Evolutionary conservation across 2,888 invertebrate species (phyloP).

Genomic region (Acrobasis consociella): DNA sequence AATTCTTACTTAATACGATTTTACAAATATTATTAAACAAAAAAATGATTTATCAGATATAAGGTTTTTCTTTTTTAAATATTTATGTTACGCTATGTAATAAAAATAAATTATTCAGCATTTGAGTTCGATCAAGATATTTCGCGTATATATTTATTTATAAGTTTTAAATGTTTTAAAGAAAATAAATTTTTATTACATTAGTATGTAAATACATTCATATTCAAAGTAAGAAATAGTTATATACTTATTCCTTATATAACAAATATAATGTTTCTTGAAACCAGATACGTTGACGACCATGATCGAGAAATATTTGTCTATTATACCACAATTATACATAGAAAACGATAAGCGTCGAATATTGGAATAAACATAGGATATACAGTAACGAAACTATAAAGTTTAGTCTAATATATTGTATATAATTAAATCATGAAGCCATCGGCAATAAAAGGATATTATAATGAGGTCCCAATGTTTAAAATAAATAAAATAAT

Average conservation of each 20-base stretch:
- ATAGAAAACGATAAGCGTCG: conserved; percentile 49
- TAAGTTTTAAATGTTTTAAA: no score
- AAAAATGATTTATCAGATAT: no score
- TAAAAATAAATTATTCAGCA: no score
- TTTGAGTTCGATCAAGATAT: no score
- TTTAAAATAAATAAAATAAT: neutral
- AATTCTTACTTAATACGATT: no score
- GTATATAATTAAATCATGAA: conserved; percentile 5
- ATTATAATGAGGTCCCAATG: neutral
- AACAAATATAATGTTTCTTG: conserved; percentile 34
- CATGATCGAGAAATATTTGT: conserved; percentile 61
- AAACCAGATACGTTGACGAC: conserved; percentile 44
- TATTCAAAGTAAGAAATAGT: no score
- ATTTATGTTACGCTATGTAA: no score
- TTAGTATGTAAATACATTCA: neutral
- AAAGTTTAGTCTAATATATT: conserved; percentile 27
- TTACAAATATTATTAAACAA: no score
- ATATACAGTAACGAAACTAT: conserved; percentile 40
- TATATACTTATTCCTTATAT: no score
- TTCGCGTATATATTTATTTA: no score
- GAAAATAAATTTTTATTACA: no score
- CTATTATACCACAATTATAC: conserved; percentile 75
- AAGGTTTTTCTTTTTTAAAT: no score
- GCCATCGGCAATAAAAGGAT: neutral
- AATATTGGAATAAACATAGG: conserved; percentile 46